These are phyloP conservation scores for Ganaspis brasiliensis DNA, from an alignment of 2,888 invertebrate species.

Conservation along the genomic window DNA sequence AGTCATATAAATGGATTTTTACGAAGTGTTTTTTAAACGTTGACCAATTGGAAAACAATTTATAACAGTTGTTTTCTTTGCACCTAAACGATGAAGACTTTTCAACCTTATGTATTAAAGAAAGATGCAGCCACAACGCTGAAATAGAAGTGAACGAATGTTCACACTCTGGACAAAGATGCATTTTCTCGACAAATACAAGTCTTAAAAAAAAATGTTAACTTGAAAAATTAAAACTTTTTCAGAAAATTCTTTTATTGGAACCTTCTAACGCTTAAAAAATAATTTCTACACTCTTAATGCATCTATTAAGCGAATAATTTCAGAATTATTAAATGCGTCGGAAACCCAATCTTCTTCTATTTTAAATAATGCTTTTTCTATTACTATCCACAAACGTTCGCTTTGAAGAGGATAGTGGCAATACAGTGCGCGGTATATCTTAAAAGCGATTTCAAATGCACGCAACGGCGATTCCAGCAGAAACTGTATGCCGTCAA, in stretches of 20 bases:
- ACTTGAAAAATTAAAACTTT: neutral
- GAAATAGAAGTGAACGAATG: neutral
- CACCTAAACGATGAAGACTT: neutral
- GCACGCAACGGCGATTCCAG: conserved; percentile 30
- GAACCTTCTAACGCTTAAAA: too few relatives aligned
- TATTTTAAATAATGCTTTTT: neutral
- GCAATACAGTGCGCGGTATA: conserved; percentile 1
- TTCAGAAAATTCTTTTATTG: too few relatives aligned
- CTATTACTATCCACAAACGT: conserved; percentile 6
- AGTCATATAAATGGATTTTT: neutral
- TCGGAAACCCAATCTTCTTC: neutral
- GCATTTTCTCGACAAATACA: neutral
- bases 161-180: neutral
- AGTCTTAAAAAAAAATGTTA: neutral
- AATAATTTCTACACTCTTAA: neutral
- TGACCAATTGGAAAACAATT: conserved; percentile 5
- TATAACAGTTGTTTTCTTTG: neutral
- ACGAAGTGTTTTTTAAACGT: neutral
- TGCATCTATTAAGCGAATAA: neutral
- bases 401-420: conserved; percentile 19
- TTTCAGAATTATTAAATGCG: neutral
- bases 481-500: conserved; percentile 31
- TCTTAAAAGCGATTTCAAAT: conserved; percentile 15
- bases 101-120: neutral
- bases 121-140: neutral